Base-by-base conservation (phyloP, 2,888 invertebrate species). In the Syritta pipiens region DNA sequence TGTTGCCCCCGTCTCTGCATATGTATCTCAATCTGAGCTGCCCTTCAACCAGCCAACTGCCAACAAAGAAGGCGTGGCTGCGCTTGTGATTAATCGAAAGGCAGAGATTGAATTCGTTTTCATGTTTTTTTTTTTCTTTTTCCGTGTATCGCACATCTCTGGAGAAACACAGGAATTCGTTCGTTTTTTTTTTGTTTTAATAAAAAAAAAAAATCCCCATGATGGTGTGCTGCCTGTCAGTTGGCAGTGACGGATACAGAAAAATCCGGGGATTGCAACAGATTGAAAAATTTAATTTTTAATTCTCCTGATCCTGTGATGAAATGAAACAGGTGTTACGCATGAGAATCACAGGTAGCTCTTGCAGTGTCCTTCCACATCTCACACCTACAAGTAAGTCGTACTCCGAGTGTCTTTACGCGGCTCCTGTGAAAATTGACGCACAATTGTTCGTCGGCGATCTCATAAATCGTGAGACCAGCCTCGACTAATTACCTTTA, bases 241-340 rank as follows among this genome's bases (percentile, higher is more conserved):
- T 74, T 79, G 79, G 67, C 74, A 74, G 60, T 79, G 74, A 79
- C 67, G 67, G 74, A 74, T 79, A 57, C 37, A 7, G n/a, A n/a
- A n/a, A n/a, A n/a, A n/a, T n/a, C 5, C 19, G n/a, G 48, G 37
- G 51, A 57, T 19, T 68, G 74, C 74, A 74, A 79, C 79, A 79
- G 79, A 79, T 79, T 79, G 79, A 74, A 74, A 72, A 74, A 79
- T 57, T 79, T 37, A 74, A 74, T 79, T 74, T 74, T 79, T 74
- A 74, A 79, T 79, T 68, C 60, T 30, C 44, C 74, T 79, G 74
- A 79, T 79, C 60, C 49, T 24, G 22, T 14, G 35, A 32, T 20
- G 24, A 14, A 57, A 0, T 12, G 24, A 19, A 63, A 72, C 74
- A 74, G 79, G 62, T 79, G 79, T 57, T 71, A 63, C n/a, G 14